Evolutionary conservation across 1,140 invertebrate species (phyloP).

Genomic region (Euwallacea fornicatus): DNA sequence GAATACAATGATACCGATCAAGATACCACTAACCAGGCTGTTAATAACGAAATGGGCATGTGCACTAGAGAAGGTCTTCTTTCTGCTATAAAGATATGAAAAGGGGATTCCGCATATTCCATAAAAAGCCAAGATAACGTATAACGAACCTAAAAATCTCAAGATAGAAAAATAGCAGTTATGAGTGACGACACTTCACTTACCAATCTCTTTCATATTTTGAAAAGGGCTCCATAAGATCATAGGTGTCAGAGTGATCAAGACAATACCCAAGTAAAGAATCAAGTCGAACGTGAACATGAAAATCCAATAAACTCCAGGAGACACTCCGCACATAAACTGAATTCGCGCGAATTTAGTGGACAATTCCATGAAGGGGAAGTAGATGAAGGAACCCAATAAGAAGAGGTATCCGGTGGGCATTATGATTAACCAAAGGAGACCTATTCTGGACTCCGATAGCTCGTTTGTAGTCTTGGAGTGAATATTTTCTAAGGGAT

Average conservation of each 20-base stretch:
- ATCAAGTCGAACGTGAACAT: conserved; percentile 59
- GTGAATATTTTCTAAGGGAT: conserved; percentile 57
- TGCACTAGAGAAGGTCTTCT: conserved; percentile 42
- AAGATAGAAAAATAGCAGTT: neutral
- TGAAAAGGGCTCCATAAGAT: conserved; percentile 23
- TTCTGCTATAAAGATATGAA: conserved; percentile 47
- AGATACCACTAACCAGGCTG: conserved; percentile 43
- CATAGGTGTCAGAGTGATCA: neutral
- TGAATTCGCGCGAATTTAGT: conserved; percentile 66
- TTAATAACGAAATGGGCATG: conserved; percentile 43
- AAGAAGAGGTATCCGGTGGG: conserved; percentile 47
- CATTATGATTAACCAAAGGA: conserved; percentile 47
- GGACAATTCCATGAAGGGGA: conserved; percentile 54
- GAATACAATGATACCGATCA: conserved; percentile 39
- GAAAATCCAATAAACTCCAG: conserved; percentile 61
- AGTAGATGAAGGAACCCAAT: conserved; percentile 56
- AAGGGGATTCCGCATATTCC: conserved; percentile 44
- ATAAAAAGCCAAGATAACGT: conserved; percentile 42
- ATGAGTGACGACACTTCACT: conserved; percentile 1
- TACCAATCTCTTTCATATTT: conserved; percentile 34
- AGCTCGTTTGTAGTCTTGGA: conserved; percentile 29
- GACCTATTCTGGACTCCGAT: conserved; percentile 36
- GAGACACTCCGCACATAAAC: conserved; percentile 64
- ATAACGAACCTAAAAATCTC: conserved; percentile 36
- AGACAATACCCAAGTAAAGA: conserved; percentile 30